Conservation (phyloP, 1,140 invertebrate genomes). For the Rhopalosiphum padi region DNA sequence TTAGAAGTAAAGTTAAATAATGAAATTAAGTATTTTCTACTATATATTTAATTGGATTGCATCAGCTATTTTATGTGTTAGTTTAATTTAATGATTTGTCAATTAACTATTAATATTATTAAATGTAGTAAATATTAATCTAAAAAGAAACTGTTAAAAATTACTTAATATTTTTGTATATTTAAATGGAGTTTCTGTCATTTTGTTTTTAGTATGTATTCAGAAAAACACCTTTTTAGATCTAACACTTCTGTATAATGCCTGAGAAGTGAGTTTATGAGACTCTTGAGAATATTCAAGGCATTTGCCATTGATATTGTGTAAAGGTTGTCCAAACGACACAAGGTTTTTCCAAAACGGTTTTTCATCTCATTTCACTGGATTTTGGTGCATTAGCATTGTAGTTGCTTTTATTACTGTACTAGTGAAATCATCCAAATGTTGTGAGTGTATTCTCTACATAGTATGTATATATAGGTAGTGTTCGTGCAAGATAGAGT, state of each 20-base stretch:
- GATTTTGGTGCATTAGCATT: slow-evolving; percentile 36
- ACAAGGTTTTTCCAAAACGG: slow-evolving; percentile 18
- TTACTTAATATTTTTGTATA: background rate
- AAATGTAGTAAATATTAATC: background rate
- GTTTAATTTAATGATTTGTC: background rate
- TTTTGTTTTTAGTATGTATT: background rate
- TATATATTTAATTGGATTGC: background rate
- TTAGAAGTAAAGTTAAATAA: background rate
- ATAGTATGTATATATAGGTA: background rate
- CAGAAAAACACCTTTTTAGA: background rate
- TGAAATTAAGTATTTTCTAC: background rate
- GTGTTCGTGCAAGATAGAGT: background rate
- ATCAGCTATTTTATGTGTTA: background rate
- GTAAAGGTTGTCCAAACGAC: slow-evolving; percentile 22
- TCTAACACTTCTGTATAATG: background rate
- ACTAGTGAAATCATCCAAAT: background rate
- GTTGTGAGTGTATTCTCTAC: background rate
- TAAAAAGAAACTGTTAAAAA: background rate
- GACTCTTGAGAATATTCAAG: slow-evolving; percentile 24
- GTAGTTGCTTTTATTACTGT: slow-evolving; percentile 38
- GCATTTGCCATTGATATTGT: background rate
- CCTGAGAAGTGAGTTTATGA: background rate
- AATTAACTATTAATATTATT: background rate
- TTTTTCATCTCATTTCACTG: slow-evolving; percentile 26
- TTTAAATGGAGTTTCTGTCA: background rate